Evolutionary conservation across 2,113 vertebrate species (phyloP), one percentile per base, ranked within the genome.

Genomic region (Hystrix cristata): DNA sequence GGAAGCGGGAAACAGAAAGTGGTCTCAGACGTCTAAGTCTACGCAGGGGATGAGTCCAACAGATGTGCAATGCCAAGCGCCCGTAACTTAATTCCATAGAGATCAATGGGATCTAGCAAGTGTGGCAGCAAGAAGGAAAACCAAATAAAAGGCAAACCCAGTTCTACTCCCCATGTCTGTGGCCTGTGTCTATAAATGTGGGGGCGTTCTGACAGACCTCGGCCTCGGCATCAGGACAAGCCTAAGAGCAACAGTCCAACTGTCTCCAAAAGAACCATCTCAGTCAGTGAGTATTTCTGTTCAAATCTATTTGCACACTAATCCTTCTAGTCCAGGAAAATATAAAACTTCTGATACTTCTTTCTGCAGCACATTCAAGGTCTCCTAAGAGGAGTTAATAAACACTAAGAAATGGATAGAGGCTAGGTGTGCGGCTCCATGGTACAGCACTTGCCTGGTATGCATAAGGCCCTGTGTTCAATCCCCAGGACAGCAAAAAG

Each of bases 141-240:
- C 48, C 14, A 38, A n/a, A 78, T 0, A 65, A 18, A 43, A 80
- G 67, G n/a, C 0, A 27, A 1, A 19, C 43, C 57, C 62, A 62
- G 34, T 21, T 65, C 53, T 38, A 13, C 8, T 69, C 46, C 59
- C 23, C 3, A 6, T 5, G 59, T 60, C 27, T 51, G 31, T 0
- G 1, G 14, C n/a, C 60, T 18, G 0, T 4, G 8, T n/a, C 38
- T 84, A 0, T 19, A 48, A 90, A 48, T 0, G 19, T 0, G 0
- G 53, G 55, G 27, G 23, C 14, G 5, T 21, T 55, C 53, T 0
- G 1, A 34, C 6, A 29, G 2, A 11, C 7, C 57, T 79, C 13
- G 1, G 48, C 53, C 12, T 64, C 3, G 1, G 43, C 60, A 27
- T 65, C 18, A 12, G 48, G n/a, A 18, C 4, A 27, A 29, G 13